Evolutionary conservation across 2,113 vertebrate genomes (phyloP).

Genomic region (Sceloporus tristichus): DNA sequence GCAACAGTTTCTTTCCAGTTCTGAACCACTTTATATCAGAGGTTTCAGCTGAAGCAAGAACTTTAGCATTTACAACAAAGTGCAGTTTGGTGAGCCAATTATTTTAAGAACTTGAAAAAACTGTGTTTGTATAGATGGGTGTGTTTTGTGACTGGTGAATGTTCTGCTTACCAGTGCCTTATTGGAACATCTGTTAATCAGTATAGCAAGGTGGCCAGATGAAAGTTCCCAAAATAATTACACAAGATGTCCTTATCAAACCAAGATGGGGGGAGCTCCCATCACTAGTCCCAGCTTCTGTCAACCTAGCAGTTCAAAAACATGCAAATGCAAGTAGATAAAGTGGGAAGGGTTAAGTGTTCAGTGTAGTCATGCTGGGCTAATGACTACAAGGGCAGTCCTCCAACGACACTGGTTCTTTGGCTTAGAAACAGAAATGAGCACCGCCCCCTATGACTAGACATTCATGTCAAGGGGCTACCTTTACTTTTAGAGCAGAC

Average conservation of each 20-base stretch:
- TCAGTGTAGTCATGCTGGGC: too few species aligned
- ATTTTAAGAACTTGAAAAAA: neutral
- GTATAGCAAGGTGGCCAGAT: neutral
- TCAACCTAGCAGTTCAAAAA: too few species aligned
- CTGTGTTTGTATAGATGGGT: neutral
- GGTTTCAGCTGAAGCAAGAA: neutral
- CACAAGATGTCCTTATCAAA: neutral
- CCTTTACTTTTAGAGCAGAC: too few species aligned
- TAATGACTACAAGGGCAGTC: too few species aligned
- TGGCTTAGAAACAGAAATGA: too few species aligned
- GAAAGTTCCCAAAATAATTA: neutral
- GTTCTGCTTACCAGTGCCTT: neutral
- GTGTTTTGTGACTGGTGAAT: neutral
- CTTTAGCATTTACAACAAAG: neutral
- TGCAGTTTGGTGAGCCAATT: neutral
- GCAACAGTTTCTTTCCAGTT: constrained; percentile 13
- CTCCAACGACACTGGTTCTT: too few species aligned
- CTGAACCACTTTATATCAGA: constrained; percentile 27
- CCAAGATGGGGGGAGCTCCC: neutral
- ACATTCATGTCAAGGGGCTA: too few species aligned
- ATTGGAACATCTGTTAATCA: neutral
- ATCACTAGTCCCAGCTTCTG: too few species aligned
- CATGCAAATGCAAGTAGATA: too few species aligned
- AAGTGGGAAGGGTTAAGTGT: too few species aligned
- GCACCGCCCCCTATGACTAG: too few species aligned